A percentile compares a stretch with the other conserved stretches of the same genome.
phyloP scores from a whole-genome alignment of 2,888 invertebrate species.

The Griposia aprilina region DNA sequence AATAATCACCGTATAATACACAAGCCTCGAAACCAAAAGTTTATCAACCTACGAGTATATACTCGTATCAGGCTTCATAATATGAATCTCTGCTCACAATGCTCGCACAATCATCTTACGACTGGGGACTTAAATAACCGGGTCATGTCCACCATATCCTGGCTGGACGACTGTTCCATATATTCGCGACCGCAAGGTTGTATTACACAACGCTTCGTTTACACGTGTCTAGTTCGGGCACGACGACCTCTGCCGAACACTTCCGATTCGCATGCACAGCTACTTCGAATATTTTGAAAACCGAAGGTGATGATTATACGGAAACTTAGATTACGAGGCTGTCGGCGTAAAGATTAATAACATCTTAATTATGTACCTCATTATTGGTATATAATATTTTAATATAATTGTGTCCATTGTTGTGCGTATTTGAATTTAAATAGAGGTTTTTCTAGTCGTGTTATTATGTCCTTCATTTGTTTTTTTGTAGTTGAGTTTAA shows the following conservation, averaged over 20 bases:
- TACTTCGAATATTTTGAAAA: conserved; percentile 82
- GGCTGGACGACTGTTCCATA: conserved; percentile 72
- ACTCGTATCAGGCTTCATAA: background rate
- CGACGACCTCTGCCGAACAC: conserved; percentile 86
- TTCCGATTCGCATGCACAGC: conserved; percentile 89
- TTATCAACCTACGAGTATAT: conserved; percentile 3
- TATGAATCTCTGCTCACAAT: conserved; percentile 28
- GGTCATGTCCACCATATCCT: conserved; percentile 71
- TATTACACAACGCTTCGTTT: conserved; percentile 82
- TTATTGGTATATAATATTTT: conserved; percentile 40
- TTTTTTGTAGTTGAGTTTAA: conserved; percentile 10
- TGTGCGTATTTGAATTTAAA: conserved; percentile 32
- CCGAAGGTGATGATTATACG: conserved; percentile 81
- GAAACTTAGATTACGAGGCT: conserved; percentile 73
- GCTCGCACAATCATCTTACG: conserved; percentile 51
- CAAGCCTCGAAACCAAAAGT: background rate
- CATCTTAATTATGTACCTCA: conserved; percentile 37
- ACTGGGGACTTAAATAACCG: conserved; percentile 55
- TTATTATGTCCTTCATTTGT: conserved; percentile 12
- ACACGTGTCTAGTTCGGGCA: conserved; percentile 81
- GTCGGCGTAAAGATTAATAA: conserved; percentile 42
- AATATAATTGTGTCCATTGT: conserved; percentile 29
- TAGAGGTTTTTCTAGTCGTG: conserved; percentile 28
- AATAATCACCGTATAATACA: background rate
- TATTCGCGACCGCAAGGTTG: conserved; percentile 89